A percentile compares a stretch with the other conserved stretches of the same genome.
Evolutionary conservation across 2,888 invertebrate species (phyloP).

Genomic region (Zootermopsis nevadensis): DNA sequence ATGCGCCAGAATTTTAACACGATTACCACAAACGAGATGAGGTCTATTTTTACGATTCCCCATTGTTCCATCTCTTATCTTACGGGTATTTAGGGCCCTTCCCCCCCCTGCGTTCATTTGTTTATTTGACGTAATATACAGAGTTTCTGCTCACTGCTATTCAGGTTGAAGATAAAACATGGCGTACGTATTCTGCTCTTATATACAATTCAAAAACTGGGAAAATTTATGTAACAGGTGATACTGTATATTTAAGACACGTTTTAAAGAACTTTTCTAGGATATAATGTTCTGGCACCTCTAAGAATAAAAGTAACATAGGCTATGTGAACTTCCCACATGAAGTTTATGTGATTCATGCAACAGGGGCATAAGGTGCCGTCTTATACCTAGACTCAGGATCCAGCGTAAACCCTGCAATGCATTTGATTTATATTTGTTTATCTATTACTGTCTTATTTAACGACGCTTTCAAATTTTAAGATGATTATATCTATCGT

Average conservation of each 20-base stretch:
- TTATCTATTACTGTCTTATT: too few relatives aligned
- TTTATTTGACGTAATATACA: slow-evolving; percentile 32
- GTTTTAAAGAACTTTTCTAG: background rate
- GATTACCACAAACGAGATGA: slow-evolving; percentile 33
- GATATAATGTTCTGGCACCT: background rate
- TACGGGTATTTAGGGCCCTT: slow-evolving; percentile 32
- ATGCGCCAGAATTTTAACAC: slow-evolving; percentile 35
- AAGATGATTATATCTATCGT: too few relatives aligned
- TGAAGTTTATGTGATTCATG: background rate
- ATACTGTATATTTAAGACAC: background rate
- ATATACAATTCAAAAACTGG: background rate
- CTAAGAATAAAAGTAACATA: background rate
- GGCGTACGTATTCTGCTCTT: background rate
- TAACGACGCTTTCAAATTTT: too few relatives aligned
- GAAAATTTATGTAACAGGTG: background rate
- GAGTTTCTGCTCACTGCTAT: background rate
- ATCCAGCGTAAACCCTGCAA: too few relatives aligned
- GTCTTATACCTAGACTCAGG: too few relatives aligned
- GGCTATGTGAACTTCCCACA: background rate
- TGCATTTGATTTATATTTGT: too few relatives aligned
- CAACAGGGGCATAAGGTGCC: background rate
- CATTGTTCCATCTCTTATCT: slow-evolving; percentile 42
- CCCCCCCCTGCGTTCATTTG: background rate
- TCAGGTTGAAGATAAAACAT: slow-evolving; percentile 8
- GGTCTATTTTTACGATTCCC: slow-evolving; percentile 40